Percentiles rank a stretch among this genome's conserved stretches.
These are phyloP conservation scores for Drosophila picticornis DNA, from an alignment of 2,888 invertebrate species.

Conservation along the genomic window DNA sequence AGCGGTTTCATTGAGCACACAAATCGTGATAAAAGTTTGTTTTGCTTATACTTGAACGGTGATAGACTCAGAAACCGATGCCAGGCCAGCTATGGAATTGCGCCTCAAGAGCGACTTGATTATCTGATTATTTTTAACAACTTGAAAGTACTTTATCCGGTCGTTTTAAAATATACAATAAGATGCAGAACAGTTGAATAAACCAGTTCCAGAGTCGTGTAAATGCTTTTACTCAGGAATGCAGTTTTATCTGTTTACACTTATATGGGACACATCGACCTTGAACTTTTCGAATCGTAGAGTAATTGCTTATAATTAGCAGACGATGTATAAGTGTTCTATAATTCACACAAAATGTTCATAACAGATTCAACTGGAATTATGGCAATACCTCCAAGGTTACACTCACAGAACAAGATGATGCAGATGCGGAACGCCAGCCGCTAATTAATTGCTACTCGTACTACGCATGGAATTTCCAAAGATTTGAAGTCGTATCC, in stretches of 20 bases:
- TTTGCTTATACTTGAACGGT: slow-evolving; percentile 18
- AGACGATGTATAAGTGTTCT: slow-evolving; percentile 15
- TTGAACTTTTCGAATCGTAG: slow-evolving; percentile 25
- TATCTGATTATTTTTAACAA: slow-evolving; percentile 19
- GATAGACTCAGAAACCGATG: slow-evolving; percentile 41
- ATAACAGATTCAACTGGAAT: slow-evolving; percentile 12
- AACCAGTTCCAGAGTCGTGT: slow-evolving; percentile 29
- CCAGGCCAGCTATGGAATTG: slow-evolving; percentile 16
- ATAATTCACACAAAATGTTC: slow-evolving; percentile 34
- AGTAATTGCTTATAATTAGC: slow-evolving; percentile 39
- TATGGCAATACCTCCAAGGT: slow-evolving; percentile 37
- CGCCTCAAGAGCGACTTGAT: slow-evolving; percentile 21
- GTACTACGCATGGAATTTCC: slow-evolving; percentile 24
- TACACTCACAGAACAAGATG: slow-evolving; percentile 9
- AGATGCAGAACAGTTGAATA: not conserved
- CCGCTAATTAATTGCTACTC: slow-evolving; percentile 59
- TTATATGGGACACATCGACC: slow-evolving; percentile 5
- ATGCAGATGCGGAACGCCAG: slow-evolving; percentile 25
- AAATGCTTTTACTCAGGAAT: not conserved
- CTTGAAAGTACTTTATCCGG: not conserved
- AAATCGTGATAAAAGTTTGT: slow-evolving; percentile 16
- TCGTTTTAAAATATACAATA: not conserved
- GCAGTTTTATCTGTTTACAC: not conserved
- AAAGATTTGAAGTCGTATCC: slow-evolving; percentile 47
- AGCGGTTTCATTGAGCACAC: slow-evolving; percentile 32